phyloP scores from a whole-genome alignment of 2,113 vertebrate species.

The Epinephelus moara region DNA sequence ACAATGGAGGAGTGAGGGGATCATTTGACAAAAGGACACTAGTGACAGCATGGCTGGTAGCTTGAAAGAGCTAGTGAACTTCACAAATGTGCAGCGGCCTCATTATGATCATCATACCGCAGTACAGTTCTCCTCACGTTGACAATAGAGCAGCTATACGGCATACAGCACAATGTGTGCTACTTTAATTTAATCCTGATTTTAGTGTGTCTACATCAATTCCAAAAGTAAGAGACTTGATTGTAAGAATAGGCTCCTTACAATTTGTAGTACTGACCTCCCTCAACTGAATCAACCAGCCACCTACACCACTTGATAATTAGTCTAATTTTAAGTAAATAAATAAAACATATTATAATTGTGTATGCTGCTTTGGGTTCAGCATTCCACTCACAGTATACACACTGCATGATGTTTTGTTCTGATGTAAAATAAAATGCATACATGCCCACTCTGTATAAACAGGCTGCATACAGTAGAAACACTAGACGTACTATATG shows the following conservation, averaged over 20 bases:
- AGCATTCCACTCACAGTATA: background rate
- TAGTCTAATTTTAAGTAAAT: background rate
- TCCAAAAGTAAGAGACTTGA: background rate
- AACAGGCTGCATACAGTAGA: background rate
- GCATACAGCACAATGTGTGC: background rate
- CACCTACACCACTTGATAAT: background rate
- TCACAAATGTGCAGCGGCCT: background rate
- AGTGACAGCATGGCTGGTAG: background rate
- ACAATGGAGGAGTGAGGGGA: background rate
- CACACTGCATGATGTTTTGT: background rate
- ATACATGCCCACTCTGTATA: background rate
- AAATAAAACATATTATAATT: background rate
- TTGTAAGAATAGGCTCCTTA: background rate
- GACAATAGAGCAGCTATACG: background rate
- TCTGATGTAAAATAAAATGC: background rate
- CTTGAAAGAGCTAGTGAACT: background rate
- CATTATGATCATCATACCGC: background rate
- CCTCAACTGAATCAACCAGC: background rate
- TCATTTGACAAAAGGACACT: background rate
- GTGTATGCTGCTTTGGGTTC: background rate
- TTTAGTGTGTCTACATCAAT: background rate
- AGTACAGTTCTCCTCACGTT: background rate
- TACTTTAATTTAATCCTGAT: background rate
- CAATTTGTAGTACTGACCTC: no score
- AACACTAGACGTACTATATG: background rate